Conservation (phyloP, 2,888 invertebrate genomes). For the Sisyra terminalis region DNA sequence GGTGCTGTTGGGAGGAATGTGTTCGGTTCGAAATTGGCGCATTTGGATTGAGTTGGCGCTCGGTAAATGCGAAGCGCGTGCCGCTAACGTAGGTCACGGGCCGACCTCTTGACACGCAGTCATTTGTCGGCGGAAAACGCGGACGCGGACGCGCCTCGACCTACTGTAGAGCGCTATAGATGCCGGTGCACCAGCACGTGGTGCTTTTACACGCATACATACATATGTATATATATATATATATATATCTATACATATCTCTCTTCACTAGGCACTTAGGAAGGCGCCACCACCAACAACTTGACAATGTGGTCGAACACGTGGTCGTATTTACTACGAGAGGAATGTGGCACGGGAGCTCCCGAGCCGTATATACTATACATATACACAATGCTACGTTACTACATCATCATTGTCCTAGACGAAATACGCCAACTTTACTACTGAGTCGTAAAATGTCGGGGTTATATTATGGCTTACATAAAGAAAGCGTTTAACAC, state of each 20-base stretch:
- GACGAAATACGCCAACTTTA: too few species aligned
- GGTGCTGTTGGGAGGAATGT: neutral
- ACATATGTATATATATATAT: neutral
- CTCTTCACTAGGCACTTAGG: conserved; percentile 12
- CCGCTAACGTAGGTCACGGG: conserved; percentile 11
- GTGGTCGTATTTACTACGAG: too few species aligned
- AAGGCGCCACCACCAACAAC: conserved; percentile 14
- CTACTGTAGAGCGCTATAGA: too few species aligned
- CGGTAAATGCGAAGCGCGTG: conserved; percentile 8
- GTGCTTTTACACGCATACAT: neutral
- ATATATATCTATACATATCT: neutral
- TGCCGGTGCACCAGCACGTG: conserved; percentile 1
- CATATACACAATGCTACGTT: too few species aligned
- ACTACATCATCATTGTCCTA: too few species aligned
- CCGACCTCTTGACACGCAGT: conserved; percentile 14
- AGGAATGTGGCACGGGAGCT: too few species aligned
- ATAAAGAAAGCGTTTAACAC: too few species aligned
- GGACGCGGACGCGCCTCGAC: neutral
- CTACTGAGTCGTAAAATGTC: too few species aligned
- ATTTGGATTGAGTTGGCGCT: conserved; percentile 4
- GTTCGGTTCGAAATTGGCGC: neutral
- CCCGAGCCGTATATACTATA: too few species aligned
- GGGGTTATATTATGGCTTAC: too few species aligned
- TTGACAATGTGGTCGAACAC: conserved; percentile 10
- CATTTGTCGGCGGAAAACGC: conserved; percentile 13